Base-by-base conservation (phyloP, 2,797 vertebrate species). In the Acanthopagrus latus region DNA sequence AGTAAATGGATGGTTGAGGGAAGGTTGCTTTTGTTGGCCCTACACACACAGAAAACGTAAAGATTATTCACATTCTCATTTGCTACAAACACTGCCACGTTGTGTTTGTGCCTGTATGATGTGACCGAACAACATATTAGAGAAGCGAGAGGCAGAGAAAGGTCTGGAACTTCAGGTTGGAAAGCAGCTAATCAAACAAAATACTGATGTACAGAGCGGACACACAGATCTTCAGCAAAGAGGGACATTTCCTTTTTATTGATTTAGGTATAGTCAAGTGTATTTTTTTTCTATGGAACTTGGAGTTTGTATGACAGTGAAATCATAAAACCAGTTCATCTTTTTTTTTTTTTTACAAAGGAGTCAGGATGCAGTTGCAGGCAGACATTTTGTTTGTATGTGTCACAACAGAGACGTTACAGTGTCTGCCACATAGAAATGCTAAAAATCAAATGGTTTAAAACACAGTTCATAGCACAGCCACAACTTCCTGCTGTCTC, bases 311-410 rank as follows among this genome's bases (percentile, higher is more conserved):
- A 59, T 64, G 46, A 71, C 72, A 50, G 59, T 80, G 50, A 75
- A 33, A 27, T 79, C 29, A 16, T 71, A 38, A 62, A 62, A 70
- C n/a, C 29, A 65, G 47, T 43, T 76, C 20, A 52, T 48, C 10
- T 60, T 63, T 62, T 69, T n/a, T n/a, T n/a, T n/a, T 64, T 84
- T 74, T 74, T 51, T 64, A 54, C 60, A 71, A 58, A 64, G 38
- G 13, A 41, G 20, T 77, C 14, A 21, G 44, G 43, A 58, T 66
- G 29, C 38, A 54, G 73, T 55, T 80, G 43, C 50, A 60, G 62
- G 14, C 38, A 66, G 44, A 9, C n/a, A 46, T 65, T 63, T 48
- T 64, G 20, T 71, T 74, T 20, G 46, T 13, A 46, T 7, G 43
- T 65, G 72, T 80, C 50, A 50, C 17, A 18, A 27, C 16, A 41